Conservation (phyloP, 2,113 vertebrate species). For the Misgurnus anguillicaudatus region DNA sequence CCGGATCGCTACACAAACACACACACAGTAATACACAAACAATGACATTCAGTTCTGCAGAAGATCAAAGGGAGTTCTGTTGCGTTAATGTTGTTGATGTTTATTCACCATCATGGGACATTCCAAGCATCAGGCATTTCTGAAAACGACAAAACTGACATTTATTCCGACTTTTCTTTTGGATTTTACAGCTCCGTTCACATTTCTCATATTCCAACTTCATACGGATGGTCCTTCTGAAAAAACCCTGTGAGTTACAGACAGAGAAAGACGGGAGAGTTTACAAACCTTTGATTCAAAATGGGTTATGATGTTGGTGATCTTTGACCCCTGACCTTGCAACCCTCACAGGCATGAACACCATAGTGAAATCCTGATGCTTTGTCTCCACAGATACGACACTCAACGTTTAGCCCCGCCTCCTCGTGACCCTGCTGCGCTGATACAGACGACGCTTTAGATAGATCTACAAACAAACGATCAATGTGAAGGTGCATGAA, state of each 20-base stretch:
- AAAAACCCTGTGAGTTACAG: slow-evolving; percentile 84
- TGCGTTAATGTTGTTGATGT: background rate
- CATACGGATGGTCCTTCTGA: slow-evolving; percentile 94
- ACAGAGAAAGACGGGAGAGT: background rate
- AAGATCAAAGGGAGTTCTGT: background rate
- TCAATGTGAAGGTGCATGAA: background rate
- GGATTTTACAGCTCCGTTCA: slow-evolving; percentile 92
- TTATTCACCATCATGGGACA: slow-evolving; percentile 91
- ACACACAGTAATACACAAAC: slow-evolving; percentile 1
- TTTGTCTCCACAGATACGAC: slow-evolving; percentile 93
- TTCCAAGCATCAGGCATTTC: slow-evolving; percentile 95
- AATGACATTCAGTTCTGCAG: background rate
- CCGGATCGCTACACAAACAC: slow-evolving; percentile 81
- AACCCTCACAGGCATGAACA: slow-evolving; percentile 95
- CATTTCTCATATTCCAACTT: slow-evolving; percentile 95
- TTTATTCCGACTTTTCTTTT: slow-evolving; percentile 97
- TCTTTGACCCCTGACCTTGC: slow-evolving; percentile 80
- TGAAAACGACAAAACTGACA: slow-evolving; percentile 99
- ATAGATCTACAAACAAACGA: slow-evolving; percentile 74
- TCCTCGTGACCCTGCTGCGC: slow-evolving; percentile 86
- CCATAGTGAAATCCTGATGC: slow-evolving; percentile 98
- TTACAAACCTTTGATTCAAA: too few relatives aligned
- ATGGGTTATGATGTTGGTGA: too few relatives aligned
- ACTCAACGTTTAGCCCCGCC: slow-evolving; percentile 86
- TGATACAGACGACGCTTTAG: slow-evolving; percentile 84